Base-by-base conservation (phyloP, 2,888 invertebrate genomes). In the Acanthacorydalis orientalis region DNA sequence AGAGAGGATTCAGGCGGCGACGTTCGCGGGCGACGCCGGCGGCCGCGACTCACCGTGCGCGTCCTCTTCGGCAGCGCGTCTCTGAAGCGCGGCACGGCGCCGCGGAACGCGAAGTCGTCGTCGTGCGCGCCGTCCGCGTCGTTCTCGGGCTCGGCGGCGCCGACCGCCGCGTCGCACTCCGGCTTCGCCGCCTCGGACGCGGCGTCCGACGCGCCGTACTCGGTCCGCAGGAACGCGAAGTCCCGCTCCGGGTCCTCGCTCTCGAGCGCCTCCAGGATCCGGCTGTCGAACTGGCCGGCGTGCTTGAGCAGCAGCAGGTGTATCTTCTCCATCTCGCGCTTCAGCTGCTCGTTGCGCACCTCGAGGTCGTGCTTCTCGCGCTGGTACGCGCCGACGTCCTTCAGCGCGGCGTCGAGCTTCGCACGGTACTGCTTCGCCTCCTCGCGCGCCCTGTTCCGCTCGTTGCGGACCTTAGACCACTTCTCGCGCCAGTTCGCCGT, bases 401-500 rank as follows among this genome's bases (percentile, higher is more conserved):
- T 89, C 51, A 79, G 65, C 1, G 83, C 71, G 8, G 74, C 65
- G 59, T 93, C 93, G 34, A 91, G 68, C 68, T 88, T 90, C 35
- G 76, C 75, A 56, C 87, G 77, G 4, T 90, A 63, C 54, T 83
- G 80, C 62, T 91, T 86, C 1, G 83, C 79, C 65, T 95, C 93
- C 57, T 95, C 93, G 37, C 93, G 70, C 0, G 92, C 84, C 60
- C 88, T 87, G 63, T 96, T 96, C 23, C 95, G 74, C 68, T 96
- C 96, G 61, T 83, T 89, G 47, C 93, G 77, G 56, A 87, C 82
- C 74, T 93, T 78, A 69, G 87, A 88, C 96, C 96, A 97, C 61
- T 96, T 96, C 62, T 88, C 88, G 34, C 91, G 70, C 92, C 92
- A 92, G 62, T 89, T 89, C 1, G 93, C 90, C 0, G 96, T 96